Percentiles rank a stretch among this genome's conserved stretches.
Conservation (phyloP, 2,888 invertebrate species). For the Sisyra terminalis region DNA sequence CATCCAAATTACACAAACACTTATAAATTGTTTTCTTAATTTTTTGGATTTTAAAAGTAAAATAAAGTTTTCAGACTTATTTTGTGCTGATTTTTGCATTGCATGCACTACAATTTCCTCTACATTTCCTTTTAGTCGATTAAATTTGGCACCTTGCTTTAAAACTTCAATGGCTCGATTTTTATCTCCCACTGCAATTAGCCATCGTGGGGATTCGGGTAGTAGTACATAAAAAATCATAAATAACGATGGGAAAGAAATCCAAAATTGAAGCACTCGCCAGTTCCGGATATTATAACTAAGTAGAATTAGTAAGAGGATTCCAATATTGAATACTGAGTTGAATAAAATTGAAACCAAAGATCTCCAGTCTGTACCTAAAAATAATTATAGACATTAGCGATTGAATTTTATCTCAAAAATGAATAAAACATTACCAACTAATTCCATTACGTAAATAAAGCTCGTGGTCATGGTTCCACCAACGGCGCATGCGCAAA, state of each 20-base stretch:
- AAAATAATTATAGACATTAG: conserved; percentile 17
- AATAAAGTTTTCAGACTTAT: conserved; percentile 21
- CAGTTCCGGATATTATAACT: conserved; percentile 42
- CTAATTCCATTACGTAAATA: conserved; percentile 40
- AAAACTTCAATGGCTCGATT: conserved; percentile 27
- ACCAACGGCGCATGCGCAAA: conserved; percentile 52
- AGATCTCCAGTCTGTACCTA: conserved; percentile 34
- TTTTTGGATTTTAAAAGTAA: conserved; percentile 45
- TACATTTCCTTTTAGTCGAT: conserved; percentile 8
- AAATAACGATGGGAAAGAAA: conserved; percentile 30
- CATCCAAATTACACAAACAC: conserved; percentile 55
- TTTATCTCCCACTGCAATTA: conserved; percentile 29
- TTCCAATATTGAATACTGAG: conserved; percentile 35
- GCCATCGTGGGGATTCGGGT: conserved; percentile 37
- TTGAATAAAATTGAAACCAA: conserved; percentile 35
- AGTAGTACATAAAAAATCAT: conserved; percentile 28
- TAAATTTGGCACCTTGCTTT: conserved; percentile 20
- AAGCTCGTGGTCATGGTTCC: conserved; percentile 60
- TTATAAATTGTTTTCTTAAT: conserved; percentile 43
- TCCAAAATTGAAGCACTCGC: conserved; percentile 38
- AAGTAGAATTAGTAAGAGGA: conserved; percentile 36
- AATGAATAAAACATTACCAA: conserved; percentile 21
- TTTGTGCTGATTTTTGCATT: conserved; percentile 14
- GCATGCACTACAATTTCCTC: background rate
- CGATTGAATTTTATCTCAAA: too few relatives aligned